Conservation (phyloP, 2,797 vertebrate species). For the Coilia nasus region DNA sequence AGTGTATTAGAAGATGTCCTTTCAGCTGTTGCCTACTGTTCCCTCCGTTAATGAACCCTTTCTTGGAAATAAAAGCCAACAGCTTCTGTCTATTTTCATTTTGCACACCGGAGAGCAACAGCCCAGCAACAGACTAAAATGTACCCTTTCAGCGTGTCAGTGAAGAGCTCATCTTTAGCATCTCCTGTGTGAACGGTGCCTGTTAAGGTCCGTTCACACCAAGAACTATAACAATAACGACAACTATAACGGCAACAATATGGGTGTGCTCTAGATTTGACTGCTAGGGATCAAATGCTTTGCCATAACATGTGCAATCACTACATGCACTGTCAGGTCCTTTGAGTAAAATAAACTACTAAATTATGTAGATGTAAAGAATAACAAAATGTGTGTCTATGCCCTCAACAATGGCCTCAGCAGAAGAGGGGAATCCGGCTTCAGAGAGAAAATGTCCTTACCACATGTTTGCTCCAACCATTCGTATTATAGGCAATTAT, state of each 20-base stretch:
- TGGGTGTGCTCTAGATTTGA: neutral
- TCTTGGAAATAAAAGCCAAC: constrained; percentile 15
- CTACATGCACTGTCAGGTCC: neutral
- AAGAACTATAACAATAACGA: too few species aligned
- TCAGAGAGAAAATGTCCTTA: too few species aligned
- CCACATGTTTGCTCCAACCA: too few species aligned
- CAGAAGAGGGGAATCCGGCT: neutral
- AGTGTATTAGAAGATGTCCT: neutral
- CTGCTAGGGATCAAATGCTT: neutral
- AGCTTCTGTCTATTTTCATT: neutral
- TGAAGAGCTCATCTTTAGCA: neutral
- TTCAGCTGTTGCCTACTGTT: constrained; percentile 1
- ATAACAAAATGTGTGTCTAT: neutral
- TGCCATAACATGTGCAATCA: neutral
- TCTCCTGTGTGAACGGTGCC: neutral
- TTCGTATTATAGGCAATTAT: too few species aligned
- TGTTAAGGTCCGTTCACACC: too few species aligned
- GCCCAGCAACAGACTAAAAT: neutral
- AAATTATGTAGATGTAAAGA: neutral
- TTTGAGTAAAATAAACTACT: neutral
- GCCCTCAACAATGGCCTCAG: neutral
- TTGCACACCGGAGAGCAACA: neutral
- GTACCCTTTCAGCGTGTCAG: neutral
- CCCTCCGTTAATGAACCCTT: neutral
- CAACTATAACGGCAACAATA: too few species aligned